Conservation (phyloP, 2,113 vertebrate genomes). For the Rafetus swinhoei region DNA sequence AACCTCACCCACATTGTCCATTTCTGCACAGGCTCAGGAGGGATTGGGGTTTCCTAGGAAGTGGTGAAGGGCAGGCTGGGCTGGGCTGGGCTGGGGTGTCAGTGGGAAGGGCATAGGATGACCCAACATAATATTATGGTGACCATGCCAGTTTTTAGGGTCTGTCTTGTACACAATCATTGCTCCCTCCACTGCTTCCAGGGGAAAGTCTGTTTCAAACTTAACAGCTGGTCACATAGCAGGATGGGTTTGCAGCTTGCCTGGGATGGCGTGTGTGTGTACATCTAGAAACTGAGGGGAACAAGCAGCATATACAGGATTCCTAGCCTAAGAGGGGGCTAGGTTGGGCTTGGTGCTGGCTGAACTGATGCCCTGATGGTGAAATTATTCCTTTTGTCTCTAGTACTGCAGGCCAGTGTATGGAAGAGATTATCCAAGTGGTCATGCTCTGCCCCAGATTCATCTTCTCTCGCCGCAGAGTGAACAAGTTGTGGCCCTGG, state of each 20-base stretch:
- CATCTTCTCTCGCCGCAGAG: neutral
- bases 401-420: neutral
- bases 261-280: neutral
- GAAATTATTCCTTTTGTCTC: neutral
- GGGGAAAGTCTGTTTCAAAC: no score
- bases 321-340: neutral
- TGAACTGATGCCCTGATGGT: neutral
- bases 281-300: neutral
- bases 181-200: no score
- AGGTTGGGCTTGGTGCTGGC: no score
- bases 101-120: neutral
- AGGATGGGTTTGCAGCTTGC: neutral
- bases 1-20: no score
- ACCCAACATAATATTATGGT: no score
- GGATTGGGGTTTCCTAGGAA: neutral
- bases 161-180: no score
- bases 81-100: neutral
- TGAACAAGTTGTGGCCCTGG: neutral
- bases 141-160: no score
- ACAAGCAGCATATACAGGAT: neutral
- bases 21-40: neutral
- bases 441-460: neutral
- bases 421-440: neutral
- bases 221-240: no score
- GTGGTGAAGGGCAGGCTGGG: neutral